Conservation (phyloP, 2,888 invertebrate species). For the Mythimna pallens region DNA sequence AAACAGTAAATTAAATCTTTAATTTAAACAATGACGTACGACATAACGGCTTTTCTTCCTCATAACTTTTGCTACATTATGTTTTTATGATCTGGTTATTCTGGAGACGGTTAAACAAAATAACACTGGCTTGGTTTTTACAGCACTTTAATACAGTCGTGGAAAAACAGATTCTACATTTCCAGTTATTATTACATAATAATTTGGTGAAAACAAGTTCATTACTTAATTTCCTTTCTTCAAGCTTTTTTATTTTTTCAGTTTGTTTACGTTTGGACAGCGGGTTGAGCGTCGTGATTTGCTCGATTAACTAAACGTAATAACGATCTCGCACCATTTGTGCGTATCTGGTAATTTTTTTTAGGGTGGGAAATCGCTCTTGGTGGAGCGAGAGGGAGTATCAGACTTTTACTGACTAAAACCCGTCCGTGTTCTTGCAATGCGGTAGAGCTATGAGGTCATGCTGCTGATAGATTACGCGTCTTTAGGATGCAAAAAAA, state of each 20-base stretch:
- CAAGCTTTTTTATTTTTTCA: too few species aligned
- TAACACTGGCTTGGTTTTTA: constrained; percentile 8
- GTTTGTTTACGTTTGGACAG: too few species aligned
- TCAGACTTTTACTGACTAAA: too few species aligned
- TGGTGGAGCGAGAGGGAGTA: too few species aligned
- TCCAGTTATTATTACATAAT: constrained; percentile 1
- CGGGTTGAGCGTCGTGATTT: neutral
- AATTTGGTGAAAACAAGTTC: neutral
- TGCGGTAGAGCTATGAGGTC: too few species aligned
- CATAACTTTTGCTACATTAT: constrained; percentile 19
- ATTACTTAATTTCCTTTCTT: neutral
- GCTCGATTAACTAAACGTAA: neutral
- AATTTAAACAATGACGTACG: constrained; percentile 31
- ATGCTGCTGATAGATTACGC: too few species aligned
- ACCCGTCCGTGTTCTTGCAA: too few species aligned
- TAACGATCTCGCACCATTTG: neutral
- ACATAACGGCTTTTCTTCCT: constrained; percentile 33
- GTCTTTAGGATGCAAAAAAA: too few species aligned
- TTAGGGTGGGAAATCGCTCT: too few species aligned
- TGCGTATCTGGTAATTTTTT: neutral
- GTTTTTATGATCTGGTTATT: constrained; percentile 35
- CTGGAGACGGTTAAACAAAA: constrained; percentile 10
- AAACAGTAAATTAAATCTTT: constrained; percentile 30
- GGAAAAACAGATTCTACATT: constrained; percentile 11
- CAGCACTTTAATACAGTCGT: constrained; percentile 8